Evolutionary conservation across 2,888 invertebrate species (phyloP).

Genomic region (Strigamia maritima): DNA sequence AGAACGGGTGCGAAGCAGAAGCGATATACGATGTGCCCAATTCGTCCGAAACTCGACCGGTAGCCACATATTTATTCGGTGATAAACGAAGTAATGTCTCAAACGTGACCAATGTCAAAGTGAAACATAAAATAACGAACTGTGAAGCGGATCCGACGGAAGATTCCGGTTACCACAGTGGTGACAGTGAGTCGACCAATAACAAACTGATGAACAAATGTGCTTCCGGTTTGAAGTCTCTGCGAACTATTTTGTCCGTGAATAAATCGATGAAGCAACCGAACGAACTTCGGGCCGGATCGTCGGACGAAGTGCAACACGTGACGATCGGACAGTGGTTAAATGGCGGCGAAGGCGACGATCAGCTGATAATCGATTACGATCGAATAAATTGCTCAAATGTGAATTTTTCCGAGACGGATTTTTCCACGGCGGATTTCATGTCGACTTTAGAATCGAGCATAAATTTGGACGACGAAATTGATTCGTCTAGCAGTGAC

Average conservation of each 20-base stretch:
- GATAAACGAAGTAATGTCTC: background rate
- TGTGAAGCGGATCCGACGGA: conserved; percentile 52
- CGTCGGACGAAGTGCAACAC: background rate
- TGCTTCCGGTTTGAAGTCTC: conserved; percentile 7
- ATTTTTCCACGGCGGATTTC: background rate
- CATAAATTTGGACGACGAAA: conserved; percentile 34
- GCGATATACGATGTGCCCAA: background rate
- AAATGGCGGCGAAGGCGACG: conserved; percentile 19
- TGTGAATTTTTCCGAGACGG: background rate
- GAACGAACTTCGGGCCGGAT: background rate
- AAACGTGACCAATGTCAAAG: background rate
- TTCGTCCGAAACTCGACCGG: background rate
- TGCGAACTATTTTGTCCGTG: conserved; percentile 1
- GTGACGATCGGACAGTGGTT: conserved; percentile 32
- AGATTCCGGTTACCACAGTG: conserved; percentile 79
- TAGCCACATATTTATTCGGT: conserved; percentile 32
- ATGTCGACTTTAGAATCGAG: conserved; percentile 30
- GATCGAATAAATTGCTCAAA: background rate
- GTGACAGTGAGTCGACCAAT: conserved; percentile 65
- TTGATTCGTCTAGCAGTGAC: conserved; percentile 35
- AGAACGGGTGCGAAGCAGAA: background rate
- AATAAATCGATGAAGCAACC: background rate
- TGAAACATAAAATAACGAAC: conserved; percentile 28
- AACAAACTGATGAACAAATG: conserved; percentile 59
- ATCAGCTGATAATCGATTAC: background rate